Evolutionary conservation across 2,797 vertebrate genomes (phyloP).

Genomic region (Centropyge bicolor): DNA sequence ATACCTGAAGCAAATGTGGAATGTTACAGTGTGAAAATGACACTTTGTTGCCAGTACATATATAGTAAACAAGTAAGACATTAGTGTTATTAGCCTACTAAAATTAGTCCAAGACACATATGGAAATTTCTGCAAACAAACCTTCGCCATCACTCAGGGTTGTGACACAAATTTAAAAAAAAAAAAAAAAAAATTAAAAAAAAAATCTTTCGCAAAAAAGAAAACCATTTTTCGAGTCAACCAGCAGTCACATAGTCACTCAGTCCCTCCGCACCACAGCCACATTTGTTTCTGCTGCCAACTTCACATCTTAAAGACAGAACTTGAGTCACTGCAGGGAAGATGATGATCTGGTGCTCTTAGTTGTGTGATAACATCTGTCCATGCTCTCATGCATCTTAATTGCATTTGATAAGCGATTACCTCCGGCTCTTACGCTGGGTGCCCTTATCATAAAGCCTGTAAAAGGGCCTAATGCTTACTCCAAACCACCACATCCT

Average conservation of each 20-base stretch:
- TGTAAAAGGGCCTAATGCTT: slow-evolving; percentile 74
- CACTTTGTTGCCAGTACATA: background rate
- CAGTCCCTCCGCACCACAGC: background rate
- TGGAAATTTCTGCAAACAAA: background rate
- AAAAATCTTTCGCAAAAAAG: background rate
- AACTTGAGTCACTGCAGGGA: slow-evolving; percentile 50
- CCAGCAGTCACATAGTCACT: background rate
- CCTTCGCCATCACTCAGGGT: background rate
- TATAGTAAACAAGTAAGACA: background rate
- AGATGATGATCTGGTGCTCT: slow-evolving; percentile 59
- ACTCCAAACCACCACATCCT: slow-evolving; percentile 58
- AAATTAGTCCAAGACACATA: background rate
- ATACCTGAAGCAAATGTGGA: too few relatives aligned
- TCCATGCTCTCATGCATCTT: slow-evolving; percentile 65
- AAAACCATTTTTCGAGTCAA: slow-evolving; percentile 24
- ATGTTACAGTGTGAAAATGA: background rate
- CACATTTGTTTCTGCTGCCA: slow-evolving; percentile 29
- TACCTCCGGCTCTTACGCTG: slow-evolving; percentile 57
- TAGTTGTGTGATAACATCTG: slow-evolving; percentile 72
- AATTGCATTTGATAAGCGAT: slow-evolving; percentile 72
- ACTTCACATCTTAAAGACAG: slow-evolving; percentile 42
- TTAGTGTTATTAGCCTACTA: background rate
- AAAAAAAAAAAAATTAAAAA: background rate
- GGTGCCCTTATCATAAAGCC: slow-evolving; percentile 64
- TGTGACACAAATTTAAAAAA: background rate